Percentiles rank a stretch among this genome's conserved stretches.
Evolutionary conservation across 2,888 invertebrate species (phyloP).

Genomic region (Adineta ricciae): DNA sequence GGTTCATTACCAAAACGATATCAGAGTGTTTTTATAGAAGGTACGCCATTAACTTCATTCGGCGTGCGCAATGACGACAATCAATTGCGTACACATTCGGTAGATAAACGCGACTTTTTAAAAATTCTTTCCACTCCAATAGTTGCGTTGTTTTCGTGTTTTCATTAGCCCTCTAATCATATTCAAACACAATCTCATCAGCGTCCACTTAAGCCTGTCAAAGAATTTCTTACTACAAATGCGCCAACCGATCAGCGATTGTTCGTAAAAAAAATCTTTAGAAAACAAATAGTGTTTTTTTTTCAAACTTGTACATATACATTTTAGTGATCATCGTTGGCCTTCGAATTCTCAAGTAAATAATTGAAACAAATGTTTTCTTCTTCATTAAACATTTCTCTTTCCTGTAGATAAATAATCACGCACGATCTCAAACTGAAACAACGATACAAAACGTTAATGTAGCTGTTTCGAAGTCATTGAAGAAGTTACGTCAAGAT

Average conservation of each 20-base stretch:
- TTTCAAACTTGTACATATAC: too few species aligned
- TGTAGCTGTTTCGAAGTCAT: background rate
- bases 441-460: background rate
- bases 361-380: background rate
- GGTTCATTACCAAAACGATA: background rate
- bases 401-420: background rate
- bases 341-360: background rate
- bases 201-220: background rate
- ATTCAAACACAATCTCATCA: background rate
- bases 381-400: background rate
- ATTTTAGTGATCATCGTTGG: background rate
- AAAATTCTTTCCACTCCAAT: too few species aligned
- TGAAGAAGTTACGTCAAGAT: background rate
- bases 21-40: background rate
- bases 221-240: constrained; percentile 9
- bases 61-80: background rate
- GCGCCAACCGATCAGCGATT: background rate
- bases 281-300: too few species aligned
- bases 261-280: background rate
- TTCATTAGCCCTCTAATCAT: background rate
- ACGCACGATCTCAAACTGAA: background rate
- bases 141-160: background rate
- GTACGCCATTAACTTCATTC: constrained; percentile 15
- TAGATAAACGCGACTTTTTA: background rate
- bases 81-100: background rate